Evolutionary conservation across 1,140 invertebrate genomes (phyloP).

Genomic region (Musca domestica): DNA sequence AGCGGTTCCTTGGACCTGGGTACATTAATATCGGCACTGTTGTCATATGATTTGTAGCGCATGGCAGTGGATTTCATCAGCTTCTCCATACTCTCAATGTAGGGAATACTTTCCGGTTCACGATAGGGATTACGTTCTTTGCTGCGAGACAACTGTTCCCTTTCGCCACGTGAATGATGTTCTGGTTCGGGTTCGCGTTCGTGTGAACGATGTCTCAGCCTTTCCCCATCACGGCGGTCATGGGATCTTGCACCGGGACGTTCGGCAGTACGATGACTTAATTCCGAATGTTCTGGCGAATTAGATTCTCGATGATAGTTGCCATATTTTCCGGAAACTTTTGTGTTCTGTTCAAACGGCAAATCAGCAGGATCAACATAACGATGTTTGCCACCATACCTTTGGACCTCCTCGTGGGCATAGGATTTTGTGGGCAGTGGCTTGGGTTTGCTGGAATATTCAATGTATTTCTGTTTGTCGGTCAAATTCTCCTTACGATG

Average conservation of each 20-base stretch:
- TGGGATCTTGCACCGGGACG: slow-evolving; percentile 18
- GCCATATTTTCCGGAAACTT: slow-evolving; percentile 41
- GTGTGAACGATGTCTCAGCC: slow-evolving; percentile 28
- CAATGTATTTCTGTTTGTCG: slow-evolving; percentile 50
- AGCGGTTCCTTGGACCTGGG: slow-evolving; percentile 21
- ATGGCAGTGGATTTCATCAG: slow-evolving; percentile 53
- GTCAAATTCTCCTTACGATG: slow-evolving; percentile 48
- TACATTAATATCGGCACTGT: neutral
- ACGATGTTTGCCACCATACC: slow-evolving; percentile 45
- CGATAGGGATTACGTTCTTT: slow-evolving; percentile 48
- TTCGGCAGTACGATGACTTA: slow-evolving; percentile 22
- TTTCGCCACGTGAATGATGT: slow-evolving; percentile 25
- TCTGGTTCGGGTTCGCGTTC: neutral
- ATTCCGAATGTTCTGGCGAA: slow-evolving; percentile 26
- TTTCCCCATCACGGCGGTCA: slow-evolving; percentile 27
- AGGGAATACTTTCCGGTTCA: slow-evolving; percentile 51
- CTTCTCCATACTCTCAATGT: slow-evolving; percentile 52
- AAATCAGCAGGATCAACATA: slow-evolving; percentile 46
- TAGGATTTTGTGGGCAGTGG: slow-evolving; percentile 27
- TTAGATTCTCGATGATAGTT: slow-evolving; percentile 31
- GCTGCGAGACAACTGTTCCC: slow-evolving; percentile 34
- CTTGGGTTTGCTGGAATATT: slow-evolving; percentile 40
- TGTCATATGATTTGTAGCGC: slow-evolving; percentile 38
- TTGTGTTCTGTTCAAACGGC: slow-evolving; percentile 36
- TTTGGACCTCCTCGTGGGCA: slow-evolving; percentile 38